Evolutionary conservation across 2,113 vertebrate genomes (phyloP), one percentile per base, ranked within the genome.

Genomic region (Epinephelus moara): DNA sequence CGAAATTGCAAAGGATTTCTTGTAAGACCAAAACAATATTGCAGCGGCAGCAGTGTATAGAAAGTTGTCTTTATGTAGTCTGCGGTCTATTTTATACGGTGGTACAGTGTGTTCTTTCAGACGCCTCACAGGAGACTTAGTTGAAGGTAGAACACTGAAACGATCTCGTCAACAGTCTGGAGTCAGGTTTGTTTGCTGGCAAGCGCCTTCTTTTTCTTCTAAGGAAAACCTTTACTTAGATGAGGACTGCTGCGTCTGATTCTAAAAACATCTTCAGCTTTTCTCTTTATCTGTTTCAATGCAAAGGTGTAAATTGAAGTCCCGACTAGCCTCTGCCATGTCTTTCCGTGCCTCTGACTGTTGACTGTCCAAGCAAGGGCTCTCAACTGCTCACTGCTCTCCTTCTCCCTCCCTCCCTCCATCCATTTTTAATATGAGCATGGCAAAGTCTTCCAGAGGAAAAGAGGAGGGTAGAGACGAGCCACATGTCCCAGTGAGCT

Each of bases 341-440:
- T 84, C 23, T 50, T 66, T 83, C 74, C 13, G 18, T 92, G 77
- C 62, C n/a, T 82, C 71, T 21, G n/a, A 73, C 50, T 70, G 61
- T 70, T 60, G 69, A 72, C 69, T 40, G 27, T 57, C 75, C 80
- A 62, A 70, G 23, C 42, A 1, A 42, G 62, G 70, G 37, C 70
- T 82, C 45, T 80, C 61, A 75, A 55, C 75, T 71, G 19, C 82
- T 45, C 71, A 18, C 82, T 68, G 17, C 56, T 79, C 81, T 71
- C 71, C 23, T 67, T 55, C 56, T 73, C 64, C 64, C 80, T 59
- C 60, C 42, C 56, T 81, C 69, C 56, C 18, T 67, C 45, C 81
- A 88, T 94, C 64, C 61, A 94, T 94, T 91, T 92, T 94, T 93
- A 77, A 95, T 93, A 85, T 76, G 81, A 89, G 88, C 78, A 85